phyloP scores from a whole-genome alignment of 1,140 invertebrate species.

The Macrobrachium rosenbergii region DNA sequence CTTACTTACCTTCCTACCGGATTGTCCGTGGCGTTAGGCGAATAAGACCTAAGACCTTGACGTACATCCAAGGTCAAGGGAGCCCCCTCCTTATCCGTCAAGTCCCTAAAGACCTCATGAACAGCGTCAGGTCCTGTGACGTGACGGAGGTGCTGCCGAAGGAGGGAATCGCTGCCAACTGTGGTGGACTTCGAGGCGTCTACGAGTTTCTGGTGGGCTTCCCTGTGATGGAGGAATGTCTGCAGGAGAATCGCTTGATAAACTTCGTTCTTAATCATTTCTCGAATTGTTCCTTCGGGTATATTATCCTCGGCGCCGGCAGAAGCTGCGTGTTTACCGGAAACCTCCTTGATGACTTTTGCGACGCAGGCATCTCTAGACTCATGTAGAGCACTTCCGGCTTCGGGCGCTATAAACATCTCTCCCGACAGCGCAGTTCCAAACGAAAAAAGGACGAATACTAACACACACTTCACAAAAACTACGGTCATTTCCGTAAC shows the following conservation, averaged over 20 bases:
- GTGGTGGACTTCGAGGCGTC: neutral
- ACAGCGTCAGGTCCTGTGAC: neutral
- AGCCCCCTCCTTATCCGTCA: neutral
- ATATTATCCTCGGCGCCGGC: neutral
- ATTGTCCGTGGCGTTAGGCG: no score
- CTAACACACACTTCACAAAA: no score
- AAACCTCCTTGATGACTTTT: no score
- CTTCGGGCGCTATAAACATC: no score
- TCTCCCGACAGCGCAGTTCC: no score
- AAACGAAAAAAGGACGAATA: no score
- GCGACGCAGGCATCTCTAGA: no score
- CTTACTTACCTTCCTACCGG: no score
- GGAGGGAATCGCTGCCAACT: neutral
- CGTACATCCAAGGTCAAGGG: neutral
- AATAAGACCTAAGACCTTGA: no score
- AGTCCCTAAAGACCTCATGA: neutral
- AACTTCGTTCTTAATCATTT: conserved; percentile 22
- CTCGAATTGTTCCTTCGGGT: neutral
- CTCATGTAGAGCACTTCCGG: no score
- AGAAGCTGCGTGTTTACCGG: neutral
- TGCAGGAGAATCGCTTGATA: conserved; percentile 22
- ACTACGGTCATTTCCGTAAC: no score
- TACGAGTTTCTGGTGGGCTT: conserved; percentile 1
- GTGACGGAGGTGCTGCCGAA: neutral
- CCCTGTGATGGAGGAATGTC: conserved; percentile 4